These are phyloP conservation scores for Mamestra brassicae DNA, from an alignment of 2,888 invertebrate species.

Conservation along the genomic window DNA sequence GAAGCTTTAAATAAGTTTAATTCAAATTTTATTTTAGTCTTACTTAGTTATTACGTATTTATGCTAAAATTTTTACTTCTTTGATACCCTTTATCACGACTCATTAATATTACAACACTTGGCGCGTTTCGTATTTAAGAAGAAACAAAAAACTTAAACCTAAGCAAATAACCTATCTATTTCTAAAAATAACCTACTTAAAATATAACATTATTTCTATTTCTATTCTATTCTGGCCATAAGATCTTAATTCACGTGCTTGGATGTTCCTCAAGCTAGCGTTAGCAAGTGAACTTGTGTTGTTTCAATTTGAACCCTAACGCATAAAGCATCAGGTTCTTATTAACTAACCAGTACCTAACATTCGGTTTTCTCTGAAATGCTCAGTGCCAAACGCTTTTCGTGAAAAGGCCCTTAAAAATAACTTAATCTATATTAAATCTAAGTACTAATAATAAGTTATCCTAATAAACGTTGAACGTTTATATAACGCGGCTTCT, in stretches of 20 bases:
- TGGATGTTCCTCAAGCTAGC: background rate
- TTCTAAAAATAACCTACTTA: background rate
- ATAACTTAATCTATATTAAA: slow-evolving; percentile 5
- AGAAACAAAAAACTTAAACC: background rate
- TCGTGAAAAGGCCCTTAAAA: background rate
- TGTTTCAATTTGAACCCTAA: slow-evolving; percentile 1
- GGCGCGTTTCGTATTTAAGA: background rate
- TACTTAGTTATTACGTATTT: background rate
- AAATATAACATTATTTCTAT: background rate
- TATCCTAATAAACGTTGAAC: slow-evolving; percentile 35
- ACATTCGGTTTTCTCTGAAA: background rate
- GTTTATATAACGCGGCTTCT: slow-evolving; percentile 41
- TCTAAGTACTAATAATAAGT: slow-evolving; percentile 2
- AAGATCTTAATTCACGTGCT: background rate
- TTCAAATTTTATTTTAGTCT: background rate
- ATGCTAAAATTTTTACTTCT: background rate
- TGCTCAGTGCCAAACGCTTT: background rate
- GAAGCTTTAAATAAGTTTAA: background rate
- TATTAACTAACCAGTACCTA: background rate
- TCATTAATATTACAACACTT: background rate
- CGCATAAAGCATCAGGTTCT: background rate
- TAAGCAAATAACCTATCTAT: background rate
- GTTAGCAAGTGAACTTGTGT: slow-evolving; percentile 9
- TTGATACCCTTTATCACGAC: background rate
- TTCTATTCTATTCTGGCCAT: background rate